phyloP scores from a whole-genome alignment of 1,140 invertebrate genomes.

The Idris sp. region DNA sequence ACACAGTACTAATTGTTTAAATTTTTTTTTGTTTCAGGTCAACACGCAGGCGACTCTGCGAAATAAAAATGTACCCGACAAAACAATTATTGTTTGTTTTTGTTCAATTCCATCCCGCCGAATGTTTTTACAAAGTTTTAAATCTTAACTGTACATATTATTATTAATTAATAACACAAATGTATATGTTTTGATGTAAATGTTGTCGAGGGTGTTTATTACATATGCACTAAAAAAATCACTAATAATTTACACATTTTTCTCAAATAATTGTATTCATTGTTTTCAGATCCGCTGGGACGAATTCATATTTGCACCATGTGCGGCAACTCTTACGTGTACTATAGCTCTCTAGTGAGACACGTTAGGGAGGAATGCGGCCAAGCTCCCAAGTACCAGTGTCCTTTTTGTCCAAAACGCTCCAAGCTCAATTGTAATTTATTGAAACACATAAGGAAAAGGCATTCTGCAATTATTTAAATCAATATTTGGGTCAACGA shows the following conservation, averaged over 20 bases:
- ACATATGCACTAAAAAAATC: too few species aligned
- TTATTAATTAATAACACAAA: too few species aligned
- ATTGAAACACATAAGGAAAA: conserved; percentile 72
- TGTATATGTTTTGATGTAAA: too few species aligned
- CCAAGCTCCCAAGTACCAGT: conserved; percentile 76
- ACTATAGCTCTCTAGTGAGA: conserved; percentile 73
- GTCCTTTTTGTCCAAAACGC: conserved; percentile 74
- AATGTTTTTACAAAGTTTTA: too few species aligned
- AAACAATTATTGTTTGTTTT: too few species aligned
- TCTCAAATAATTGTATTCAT: conserved; percentile 50
- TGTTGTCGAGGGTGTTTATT: too few species aligned
- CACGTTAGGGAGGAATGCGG: conserved; percentile 79
- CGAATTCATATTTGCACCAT: conserved; percentile 66
- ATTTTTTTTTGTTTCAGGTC: conserved; percentile 17
- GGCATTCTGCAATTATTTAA: conserved; percentile 54
- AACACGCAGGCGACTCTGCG: neutral
- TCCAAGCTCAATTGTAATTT: conserved; percentile 72
- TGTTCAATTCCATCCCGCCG: too few species aligned
- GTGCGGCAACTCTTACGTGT: conserved; percentile 77
- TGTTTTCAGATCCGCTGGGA: conserved; percentile 53
- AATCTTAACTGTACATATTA: too few species aligned
- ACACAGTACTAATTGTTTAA: neutral
- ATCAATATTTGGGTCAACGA: neutral
- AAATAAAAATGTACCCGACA: too few species aligned
- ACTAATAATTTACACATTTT: neutral